Evolutionary conservation across 2,888 invertebrate species (phyloP).

Genomic region (Myathropa florea): DNA sequence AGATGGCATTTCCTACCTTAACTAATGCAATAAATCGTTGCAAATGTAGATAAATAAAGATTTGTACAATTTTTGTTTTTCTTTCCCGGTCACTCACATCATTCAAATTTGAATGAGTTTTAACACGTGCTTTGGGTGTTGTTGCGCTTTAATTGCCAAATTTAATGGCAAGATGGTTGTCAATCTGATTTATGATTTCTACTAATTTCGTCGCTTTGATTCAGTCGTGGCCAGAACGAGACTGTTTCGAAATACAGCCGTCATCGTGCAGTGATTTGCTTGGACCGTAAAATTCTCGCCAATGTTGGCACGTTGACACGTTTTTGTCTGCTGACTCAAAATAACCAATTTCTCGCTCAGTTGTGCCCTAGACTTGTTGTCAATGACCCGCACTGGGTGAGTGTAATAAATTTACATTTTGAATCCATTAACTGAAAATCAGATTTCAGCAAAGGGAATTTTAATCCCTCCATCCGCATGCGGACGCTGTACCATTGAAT

Average conservation of each 20-base stretch:
- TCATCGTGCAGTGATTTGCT: neutral
- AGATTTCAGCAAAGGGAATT: neutral
- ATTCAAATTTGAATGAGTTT: neutral
- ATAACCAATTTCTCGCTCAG: neutral
- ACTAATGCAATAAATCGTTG: neutral
- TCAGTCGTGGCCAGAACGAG: neutral
- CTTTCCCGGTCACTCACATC: neutral
- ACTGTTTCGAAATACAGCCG: neutral
- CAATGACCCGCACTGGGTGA: neutral
- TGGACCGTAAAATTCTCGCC: too few relatives aligned
- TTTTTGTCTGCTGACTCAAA: neutral
- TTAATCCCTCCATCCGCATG: neutral
- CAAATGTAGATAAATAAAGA: neutral
- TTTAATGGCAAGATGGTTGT: neutral
- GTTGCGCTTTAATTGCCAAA: neutral
- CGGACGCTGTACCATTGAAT: neutral
- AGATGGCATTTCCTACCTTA: neutral
- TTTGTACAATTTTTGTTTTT: neutral
- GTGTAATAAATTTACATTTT: neutral
- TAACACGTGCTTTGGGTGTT: neutral
- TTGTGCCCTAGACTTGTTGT: neutral
- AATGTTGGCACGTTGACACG: neutral
- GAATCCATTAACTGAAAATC: neutral
- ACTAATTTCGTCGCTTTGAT: neutral
- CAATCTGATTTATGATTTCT: neutral